These are phyloP conservation scores for Cheilosia pagana DNA, from an alignment of 2,888 invertebrate genomes.

Conservation along the genomic window DNA sequence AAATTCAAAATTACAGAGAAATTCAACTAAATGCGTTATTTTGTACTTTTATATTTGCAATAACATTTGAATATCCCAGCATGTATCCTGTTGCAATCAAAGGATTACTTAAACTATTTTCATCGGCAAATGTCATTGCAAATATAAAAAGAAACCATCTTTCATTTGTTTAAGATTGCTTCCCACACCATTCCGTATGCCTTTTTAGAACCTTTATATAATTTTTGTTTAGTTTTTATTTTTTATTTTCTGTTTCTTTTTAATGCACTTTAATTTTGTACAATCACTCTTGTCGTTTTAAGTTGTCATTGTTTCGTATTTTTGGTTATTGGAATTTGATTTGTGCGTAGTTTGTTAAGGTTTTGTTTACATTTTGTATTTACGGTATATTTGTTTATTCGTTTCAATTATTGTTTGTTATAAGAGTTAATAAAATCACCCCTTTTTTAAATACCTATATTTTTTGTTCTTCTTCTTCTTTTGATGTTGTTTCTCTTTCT, in stretches of 20 bases:
- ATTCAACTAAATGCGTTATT: conserved; percentile 79
- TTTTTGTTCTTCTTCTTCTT: conserved; percentile 8
- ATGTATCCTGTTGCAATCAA: conserved; percentile 78
- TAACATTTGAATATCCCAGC: conserved; percentile 76
- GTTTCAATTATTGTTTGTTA: conserved; percentile 38
- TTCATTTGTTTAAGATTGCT: conserved; percentile 84
- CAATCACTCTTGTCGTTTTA: conserved; percentile 43
- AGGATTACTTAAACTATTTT: conserved; percentile 76
- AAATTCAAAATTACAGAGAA: conserved; percentile 11
- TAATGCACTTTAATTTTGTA: conserved; percentile 66
- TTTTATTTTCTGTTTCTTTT: conserved; percentile 16
- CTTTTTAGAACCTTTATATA: conserved; percentile 80
- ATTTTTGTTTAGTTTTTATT: conserved; percentile 27
- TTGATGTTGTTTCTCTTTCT: conserved; percentile 13
- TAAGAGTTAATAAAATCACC: conserved; percentile 28
- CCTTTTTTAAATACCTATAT: conserved; percentile 8
- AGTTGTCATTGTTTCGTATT: conserved; percentile 49
- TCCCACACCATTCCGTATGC: conserved; percentile 84
- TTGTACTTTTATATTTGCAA: conserved; percentile 82
- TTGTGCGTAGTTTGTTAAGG: conserved; percentile 29
- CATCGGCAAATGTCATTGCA: conserved; percentile 77
- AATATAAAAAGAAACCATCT: conserved; percentile 80
- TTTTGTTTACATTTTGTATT: conserved; percentile 29
- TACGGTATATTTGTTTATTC: conserved; percentile 24
- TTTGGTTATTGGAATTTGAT: conserved; percentile 17